A percentile compares a stretch with the other conserved stretches of the same genome.
These are phyloP conservation scores for Temnothorax curvispinosus DNA, from an alignment of 1,140 invertebrate species.

Conservation along the genomic window DNA sequence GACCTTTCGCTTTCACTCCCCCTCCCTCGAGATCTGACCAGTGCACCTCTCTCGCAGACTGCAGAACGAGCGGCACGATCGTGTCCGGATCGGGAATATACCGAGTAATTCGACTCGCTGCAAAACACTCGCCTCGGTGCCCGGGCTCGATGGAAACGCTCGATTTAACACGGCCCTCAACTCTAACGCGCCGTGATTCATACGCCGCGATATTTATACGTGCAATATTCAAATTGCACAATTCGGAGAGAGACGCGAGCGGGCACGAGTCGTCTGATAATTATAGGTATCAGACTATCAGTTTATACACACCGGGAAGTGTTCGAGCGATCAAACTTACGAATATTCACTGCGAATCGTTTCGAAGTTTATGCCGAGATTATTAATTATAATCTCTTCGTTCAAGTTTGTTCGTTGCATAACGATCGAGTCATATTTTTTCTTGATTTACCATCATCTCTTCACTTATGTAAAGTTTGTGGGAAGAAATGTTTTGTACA, in stretches of 20 bases:
- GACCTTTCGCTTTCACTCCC: conserved; percentile 86
- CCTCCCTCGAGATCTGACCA: conserved; percentile 72
- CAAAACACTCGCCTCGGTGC: not conserved
- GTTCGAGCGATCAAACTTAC: not conserved
- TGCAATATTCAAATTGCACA: not conserved
- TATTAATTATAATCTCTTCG: not conserved
- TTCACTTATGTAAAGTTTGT: not conserved
- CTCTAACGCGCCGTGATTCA: conserved; percentile 20
- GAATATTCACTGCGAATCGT: not conserved
- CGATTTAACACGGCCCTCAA: conserved; percentile 22
- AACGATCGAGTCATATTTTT: not conserved
- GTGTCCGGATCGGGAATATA: conserved; percentile 53
- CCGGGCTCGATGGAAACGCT: conserved; percentile 17
- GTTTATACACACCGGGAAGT: not conserved
- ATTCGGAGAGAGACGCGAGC: not conserved
- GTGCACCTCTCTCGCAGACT: conserved; percentile 63
- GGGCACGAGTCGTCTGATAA: not conserved
- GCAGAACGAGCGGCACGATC: conserved; percentile 62
- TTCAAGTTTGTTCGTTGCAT: not conserved
- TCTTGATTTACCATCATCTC: not conserved
- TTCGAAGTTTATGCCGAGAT: not conserved
- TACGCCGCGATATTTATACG: not conserved
- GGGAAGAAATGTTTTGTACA: not conserved
- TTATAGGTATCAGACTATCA: not conserved
- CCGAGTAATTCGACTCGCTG: conserved; percentile 19